Evolutionary conservation across 2,113 vertebrate species (phyloP), one percentile per base, ranked within the genome.

Genomic region (Ahaetulla prasina): DNA sequence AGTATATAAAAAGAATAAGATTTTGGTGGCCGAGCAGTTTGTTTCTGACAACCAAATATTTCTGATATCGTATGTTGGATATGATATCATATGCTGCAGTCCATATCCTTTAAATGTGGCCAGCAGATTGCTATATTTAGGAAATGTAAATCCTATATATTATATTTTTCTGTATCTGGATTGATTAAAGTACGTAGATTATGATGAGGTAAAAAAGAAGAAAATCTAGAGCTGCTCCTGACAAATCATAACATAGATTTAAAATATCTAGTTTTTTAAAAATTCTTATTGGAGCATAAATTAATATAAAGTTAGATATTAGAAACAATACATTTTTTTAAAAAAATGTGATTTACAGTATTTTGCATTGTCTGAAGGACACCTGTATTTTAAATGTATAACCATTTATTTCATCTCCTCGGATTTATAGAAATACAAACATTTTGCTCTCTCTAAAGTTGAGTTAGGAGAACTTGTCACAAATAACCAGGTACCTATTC

Each of bases 1-100:
- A 57, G 47, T 47, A n/a, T 89, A 89, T 53, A 92, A 74, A 88
- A 39, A 50, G 92, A 94, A 88, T 14, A 92, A 52, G 23, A 94
- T 30, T 91, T 3, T 39, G 60, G 20, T 87, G 22, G 25, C 30
- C n/a, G 43, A 74, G 30, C 6, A 85, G 1, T 35, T 85, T 85
- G 35, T 49, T 85, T 47, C 16, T 45, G 49, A 55, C 35, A 80
- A 23, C 39, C 25, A 80, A 45, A 47, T 30, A 27, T 22, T 25
- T 18, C 86, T 88, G 0, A 94, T 52, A n/a, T n/a, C n/a, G n/a
- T n/a, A n/a, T n/a, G n/a, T n/a, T n/a, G n/a, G n/a, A n/a, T n/a
- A n/a, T n/a, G n/a, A n/a, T 91, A 50, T 43, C 49, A n/a, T 35
- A 68, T 68, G 30, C 4, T 68, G 12, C 14, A 6, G 12, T 16